Evolutionary conservation across 1,140 invertebrate genomes (phyloP).

Genomic region (Drosophila asahinai): DNA sequence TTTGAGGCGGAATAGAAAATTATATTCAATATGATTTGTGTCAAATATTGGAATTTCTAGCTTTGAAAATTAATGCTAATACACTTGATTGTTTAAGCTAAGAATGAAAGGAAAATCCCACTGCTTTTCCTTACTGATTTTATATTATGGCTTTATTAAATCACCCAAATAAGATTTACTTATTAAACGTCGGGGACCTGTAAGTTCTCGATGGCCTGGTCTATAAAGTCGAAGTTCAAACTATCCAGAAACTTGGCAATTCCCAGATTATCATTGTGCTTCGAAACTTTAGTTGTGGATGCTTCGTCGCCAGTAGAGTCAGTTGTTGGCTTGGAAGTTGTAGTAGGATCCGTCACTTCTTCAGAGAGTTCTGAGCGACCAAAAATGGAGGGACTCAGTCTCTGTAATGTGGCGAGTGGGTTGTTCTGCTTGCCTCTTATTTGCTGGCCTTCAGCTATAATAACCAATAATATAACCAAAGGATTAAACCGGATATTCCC

Average conservation of each 20-base stretch:
- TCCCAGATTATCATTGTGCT: neutral
- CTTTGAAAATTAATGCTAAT: neutral
- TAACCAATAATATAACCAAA: too few relatives aligned
- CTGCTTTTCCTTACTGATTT: too few relatives aligned
- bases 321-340: neutral
- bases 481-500: neutral
- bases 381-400: slow-evolving; percentile 2
- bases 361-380: slow-evolving; percentile 1
- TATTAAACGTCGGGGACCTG: neutral
- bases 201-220: neutral
- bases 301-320: neutral
- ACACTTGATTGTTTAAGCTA: neutral
- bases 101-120: too few relatives aligned
- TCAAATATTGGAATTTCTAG: neutral
- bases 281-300: neutral
- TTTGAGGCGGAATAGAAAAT: neutral
- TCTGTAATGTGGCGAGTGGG: neutral
- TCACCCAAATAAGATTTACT: neutral
- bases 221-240: neutral
- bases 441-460: neutral
- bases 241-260: neutral
- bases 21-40: slow-evolving; percentile 9
- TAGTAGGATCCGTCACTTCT: neutral
- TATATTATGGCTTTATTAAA: too few relatives aligned
- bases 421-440: neutral